Conservation (phyloP, 1,140 invertebrate genomes). For the Leptinotarsa lineolata region DNA sequence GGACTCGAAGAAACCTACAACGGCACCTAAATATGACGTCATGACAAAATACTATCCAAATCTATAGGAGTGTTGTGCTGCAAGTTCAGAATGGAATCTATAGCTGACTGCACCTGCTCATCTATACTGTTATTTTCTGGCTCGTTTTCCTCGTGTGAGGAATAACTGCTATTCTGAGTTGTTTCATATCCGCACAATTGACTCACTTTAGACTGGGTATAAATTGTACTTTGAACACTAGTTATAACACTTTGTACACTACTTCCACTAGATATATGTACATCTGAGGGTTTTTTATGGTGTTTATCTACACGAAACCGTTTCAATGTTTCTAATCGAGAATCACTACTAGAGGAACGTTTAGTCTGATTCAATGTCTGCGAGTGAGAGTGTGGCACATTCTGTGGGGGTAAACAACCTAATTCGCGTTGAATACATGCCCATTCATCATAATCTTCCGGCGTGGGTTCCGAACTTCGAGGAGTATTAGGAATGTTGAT, state of each 20-base stretch:
- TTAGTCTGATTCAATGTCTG: slow-evolving; percentile 34
- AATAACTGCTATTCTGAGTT: slow-evolving; percentile 34
- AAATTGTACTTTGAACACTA: slow-evolving; percentile 33
- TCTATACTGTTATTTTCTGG: slow-evolving; percentile 67
- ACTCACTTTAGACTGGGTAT: slow-evolving; percentile 21
- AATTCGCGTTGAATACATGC: slow-evolving; percentile 71
- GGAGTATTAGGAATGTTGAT: not conserved
- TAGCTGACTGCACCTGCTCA: slow-evolving; percentile 77
- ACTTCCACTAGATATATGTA: slow-evolving; percentile 40
- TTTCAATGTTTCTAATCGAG: slow-evolving; percentile 51
- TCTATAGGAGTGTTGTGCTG: slow-evolving; percentile 57
- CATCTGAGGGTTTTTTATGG: slow-evolving; percentile 42
- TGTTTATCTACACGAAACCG: slow-evolving; percentile 55
- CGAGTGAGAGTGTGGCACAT: slow-evolving; percentile 3
- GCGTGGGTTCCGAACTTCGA: slow-evolving; percentile 17
- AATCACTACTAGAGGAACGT: slow-evolving; percentile 48
- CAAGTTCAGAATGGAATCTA: slow-evolving; percentile 76
- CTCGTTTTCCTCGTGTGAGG: slow-evolving; percentile 47
- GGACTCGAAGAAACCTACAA: slow-evolving; percentile 11
- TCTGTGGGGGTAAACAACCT: slow-evolving; percentile 56
- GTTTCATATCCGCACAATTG: slow-evolving; percentile 37
- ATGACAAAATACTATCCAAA: slow-evolving; percentile 55
- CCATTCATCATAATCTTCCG: slow-evolving; percentile 69
- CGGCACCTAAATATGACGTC: slow-evolving; percentile 48
- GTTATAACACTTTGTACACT: slow-evolving; percentile 42